phyloP scores from a whole-genome alignment of 2,888 invertebrate species.

The Papilio demoleus region DNA sequence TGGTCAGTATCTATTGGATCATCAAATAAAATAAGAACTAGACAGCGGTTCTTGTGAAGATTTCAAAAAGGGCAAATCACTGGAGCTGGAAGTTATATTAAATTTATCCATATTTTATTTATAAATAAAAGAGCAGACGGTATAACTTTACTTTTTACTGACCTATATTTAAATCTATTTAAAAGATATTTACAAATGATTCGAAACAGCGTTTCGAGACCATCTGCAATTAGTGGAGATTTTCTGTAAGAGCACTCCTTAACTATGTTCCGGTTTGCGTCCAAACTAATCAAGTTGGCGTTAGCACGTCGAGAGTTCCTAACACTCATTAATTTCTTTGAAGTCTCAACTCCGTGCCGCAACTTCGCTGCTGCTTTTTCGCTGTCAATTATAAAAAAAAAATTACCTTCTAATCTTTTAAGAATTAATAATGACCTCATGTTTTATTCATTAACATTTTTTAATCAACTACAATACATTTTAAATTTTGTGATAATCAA shows the following conservation, averaged over 20 bases:
- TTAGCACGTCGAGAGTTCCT: constrained; percentile 78
- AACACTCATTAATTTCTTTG: constrained; percentile 83
- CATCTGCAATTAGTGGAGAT: constrained; percentile 72
- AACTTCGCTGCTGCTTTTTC: constrained; percentile 71
- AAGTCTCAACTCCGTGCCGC: constrained; percentile 71
- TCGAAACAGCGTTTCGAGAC: constrained; percentile 54
- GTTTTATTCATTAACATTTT: neutral
- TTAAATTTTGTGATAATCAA: too few relatives aligned
- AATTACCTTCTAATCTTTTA: constrained; percentile 69
- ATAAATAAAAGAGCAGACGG: neutral
- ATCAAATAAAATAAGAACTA: too few relatives aligned
- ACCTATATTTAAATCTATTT: constrained; percentile 25
- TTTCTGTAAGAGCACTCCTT: constrained; percentile 67
- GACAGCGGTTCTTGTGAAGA: too few relatives aligned
- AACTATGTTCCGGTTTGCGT: constrained; percentile 81
- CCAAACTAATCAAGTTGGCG: constrained; percentile 80
- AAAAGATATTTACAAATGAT: constrained; percentile 19
- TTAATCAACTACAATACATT: neutral
- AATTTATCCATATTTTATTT: too few relatives aligned
- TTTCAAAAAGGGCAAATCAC: too few relatives aligned
- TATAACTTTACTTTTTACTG: neutral
- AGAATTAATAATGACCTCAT: constrained; percentile 4
- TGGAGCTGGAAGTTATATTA: too few relatives aligned
- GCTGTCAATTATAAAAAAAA: constrained; percentile 75
- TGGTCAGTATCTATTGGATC: too few relatives aligned